These are phyloP conservation scores for Chlorocebus sabaeus DNA, from an alignment of 2,113 vertebrate species.

Conservation along the genomic window DNA sequence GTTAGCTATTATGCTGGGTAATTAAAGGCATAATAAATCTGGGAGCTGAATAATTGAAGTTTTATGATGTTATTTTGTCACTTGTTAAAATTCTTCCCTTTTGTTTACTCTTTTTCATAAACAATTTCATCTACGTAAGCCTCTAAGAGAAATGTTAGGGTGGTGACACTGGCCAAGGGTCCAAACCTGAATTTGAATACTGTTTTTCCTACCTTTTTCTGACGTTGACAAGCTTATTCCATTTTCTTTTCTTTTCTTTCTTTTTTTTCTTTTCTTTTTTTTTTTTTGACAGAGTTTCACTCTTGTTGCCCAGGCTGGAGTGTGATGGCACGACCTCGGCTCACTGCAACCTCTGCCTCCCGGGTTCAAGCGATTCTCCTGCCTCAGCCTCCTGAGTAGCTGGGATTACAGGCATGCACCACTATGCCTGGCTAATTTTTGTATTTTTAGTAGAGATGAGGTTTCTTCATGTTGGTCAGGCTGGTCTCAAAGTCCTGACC, in stretches of 20 bases:
- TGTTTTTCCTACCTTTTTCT: background rate
- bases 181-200: background rate
- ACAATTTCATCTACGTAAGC: background rate
- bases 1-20: background rate
- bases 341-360: no score
- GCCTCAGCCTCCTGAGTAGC: no score
- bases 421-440: no score
- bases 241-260: background rate
- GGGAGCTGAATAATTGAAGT: background rate
- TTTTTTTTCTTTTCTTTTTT: background rate
- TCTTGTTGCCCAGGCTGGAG: no score
- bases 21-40: background rate
- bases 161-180: background rate
- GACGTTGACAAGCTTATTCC: background rate
- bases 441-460: no score
- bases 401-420: no score
- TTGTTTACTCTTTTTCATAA: background rate
- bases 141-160: background rate
- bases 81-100: background rate
- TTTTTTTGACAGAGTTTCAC: background rate
- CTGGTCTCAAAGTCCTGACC: no score
- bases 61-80: slow-evolving; percentile 19
- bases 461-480: no score
- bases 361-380: no score
- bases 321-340: no score